phyloP scores from a whole-genome alignment of 2,888 invertebrate species.

The Synergus itoensis region DNA sequence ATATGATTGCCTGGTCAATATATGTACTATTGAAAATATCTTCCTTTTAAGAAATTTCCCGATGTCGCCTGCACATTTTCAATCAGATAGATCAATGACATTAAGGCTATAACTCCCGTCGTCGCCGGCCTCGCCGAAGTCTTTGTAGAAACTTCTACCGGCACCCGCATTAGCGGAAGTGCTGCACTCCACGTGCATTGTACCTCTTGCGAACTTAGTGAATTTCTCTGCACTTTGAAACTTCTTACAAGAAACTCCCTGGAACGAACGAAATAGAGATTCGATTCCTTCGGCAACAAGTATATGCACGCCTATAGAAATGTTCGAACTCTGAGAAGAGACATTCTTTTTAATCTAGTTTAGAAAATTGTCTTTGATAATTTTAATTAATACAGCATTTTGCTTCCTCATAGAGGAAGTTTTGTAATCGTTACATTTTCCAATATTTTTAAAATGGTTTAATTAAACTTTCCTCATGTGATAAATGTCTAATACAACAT shows the following conservation, averaged over 20 bases:
- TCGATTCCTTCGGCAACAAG: conserved; percentile 40
- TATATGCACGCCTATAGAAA: conserved; percentile 27
- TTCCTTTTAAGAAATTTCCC: conserved; percentile 50
- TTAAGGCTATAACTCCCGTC: conserved; percentile 45
- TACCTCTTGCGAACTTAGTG: conserved; percentile 53
- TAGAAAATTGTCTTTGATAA: not conserved
- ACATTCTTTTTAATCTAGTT: not conserved
- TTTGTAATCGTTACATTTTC: no score
- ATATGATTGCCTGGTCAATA: conserved; percentile 42
- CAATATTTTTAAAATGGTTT: no score
- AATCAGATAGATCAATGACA: conserved; percentile 51
- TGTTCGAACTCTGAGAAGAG: not conserved
- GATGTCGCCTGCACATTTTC: conserved; percentile 51
- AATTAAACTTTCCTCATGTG: no score
- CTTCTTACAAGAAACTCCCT: conserved; percentile 12
- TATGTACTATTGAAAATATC: conserved; percentile 5
- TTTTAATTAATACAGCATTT: not conserved
- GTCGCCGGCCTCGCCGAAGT: conserved; percentile 49
- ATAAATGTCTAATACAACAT: no score
- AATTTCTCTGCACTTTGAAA: conserved; percentile 54
- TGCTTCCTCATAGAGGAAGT: no score
- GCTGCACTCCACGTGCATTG: conserved; percentile 55
- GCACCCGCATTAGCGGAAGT: conserved; percentile 62
- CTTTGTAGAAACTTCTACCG: conserved; percentile 60
- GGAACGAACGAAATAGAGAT: conserved; percentile 33